Evolutionary conservation across 2,113 vertebrate species (phyloP).

Genomic region (Poeciliopsis occidentalis): DNA sequence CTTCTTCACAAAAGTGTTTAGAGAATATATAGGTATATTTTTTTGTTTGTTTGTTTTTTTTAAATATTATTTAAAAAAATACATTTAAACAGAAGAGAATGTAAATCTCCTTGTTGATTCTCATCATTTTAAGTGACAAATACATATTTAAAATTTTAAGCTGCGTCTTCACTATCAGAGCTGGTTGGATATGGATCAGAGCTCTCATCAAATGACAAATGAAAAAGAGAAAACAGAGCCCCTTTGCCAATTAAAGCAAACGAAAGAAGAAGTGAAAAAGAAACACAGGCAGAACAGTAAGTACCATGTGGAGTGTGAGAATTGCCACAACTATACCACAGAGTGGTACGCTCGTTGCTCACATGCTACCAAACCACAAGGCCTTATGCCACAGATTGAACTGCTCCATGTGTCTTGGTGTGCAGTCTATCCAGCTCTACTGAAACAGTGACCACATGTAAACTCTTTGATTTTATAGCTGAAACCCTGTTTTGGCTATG

Average conservation of each 20-base stretch:
- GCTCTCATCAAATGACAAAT: background rate
- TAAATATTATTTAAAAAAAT: no score
- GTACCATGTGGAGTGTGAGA: constrained; percentile 32
- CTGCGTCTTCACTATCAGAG: no score
- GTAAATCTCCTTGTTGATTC: no score
- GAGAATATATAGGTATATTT: no score
- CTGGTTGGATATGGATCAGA: no score
- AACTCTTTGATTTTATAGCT: constrained; percentile 55
- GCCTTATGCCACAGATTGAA: constrained; percentile 51
- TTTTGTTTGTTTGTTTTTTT: no score
- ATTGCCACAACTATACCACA: constrained; percentile 59
- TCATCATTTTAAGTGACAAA: no score
- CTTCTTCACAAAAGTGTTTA: no score
- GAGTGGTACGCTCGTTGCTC: constrained; percentile 47
- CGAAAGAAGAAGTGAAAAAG: constrained; percentile 2
- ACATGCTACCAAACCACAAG: constrained; percentile 53
- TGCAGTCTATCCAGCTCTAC: constrained; percentile 15
- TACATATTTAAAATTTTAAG: no score
- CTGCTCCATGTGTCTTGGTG: constrained; percentile 10
- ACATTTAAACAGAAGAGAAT: no score
- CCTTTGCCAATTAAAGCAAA: background rate
- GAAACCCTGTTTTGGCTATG: constrained; percentile 24
- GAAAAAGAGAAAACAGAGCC: background rate
- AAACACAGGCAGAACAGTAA: background rate
- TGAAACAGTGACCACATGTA: constrained; percentile 33